Evolutionary conservation across 2,888 invertebrate genomes (phyloP).

Genomic region (Lepetodrilus schrolli): DNA sequence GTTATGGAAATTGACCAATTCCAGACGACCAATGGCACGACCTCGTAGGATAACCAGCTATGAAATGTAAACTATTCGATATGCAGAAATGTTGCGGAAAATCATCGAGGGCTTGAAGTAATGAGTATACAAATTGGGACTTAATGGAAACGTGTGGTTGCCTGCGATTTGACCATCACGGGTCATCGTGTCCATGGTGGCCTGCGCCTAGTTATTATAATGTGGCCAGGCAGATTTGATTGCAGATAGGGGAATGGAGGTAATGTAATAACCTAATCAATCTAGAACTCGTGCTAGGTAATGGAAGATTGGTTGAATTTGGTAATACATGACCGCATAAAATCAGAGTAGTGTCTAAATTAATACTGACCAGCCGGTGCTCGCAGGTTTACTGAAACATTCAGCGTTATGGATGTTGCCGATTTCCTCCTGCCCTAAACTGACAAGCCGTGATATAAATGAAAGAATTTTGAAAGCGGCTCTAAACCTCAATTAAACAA

Average conservation of each 20-base stretch:
- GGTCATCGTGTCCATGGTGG: background rate
- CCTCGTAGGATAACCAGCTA: background rate
- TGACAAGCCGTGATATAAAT: too few relatives aligned
- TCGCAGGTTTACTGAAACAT: too few relatives aligned
- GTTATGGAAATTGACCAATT: background rate
- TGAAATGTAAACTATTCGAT: background rate
- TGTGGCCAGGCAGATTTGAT: background rate
- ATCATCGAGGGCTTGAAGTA: background rate
- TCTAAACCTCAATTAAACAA: too few relatives aligned
- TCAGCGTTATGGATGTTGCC: too few relatives aligned
- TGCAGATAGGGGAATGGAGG: background rate
- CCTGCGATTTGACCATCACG: background rate
- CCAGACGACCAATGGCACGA: background rate
- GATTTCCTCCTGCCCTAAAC: background rate
- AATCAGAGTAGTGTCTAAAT: background rate
- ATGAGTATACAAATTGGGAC: background rate
- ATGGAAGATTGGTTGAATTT: too few relatives aligned
- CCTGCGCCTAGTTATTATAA: background rate
- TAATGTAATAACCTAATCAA: background rate
- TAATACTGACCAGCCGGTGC: too few relatives aligned
- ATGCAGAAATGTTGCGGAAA: background rate
- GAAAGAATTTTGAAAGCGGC: too few relatives aligned
- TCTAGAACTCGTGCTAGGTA: too few relatives aligned
- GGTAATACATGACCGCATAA: background rate
- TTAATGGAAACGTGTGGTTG: background rate